Evolutionary conservation across 2,888 invertebrate genomes (phyloP).

Genomic region (Parthenolecanium corni): DNA sequence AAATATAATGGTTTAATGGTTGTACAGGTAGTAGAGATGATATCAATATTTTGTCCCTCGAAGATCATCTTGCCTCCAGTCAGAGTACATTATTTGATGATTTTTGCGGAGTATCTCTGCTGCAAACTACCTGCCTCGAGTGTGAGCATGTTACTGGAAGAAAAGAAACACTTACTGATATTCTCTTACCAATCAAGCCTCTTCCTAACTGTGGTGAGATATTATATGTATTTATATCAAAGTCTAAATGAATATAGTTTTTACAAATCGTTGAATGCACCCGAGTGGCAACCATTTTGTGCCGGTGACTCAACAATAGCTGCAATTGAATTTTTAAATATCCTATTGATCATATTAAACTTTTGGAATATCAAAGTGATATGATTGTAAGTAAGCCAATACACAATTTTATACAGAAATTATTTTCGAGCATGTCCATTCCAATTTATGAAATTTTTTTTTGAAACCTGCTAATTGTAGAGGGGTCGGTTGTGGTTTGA

Average conservation of each 20-base stretch:
- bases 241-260: too few species aligned
- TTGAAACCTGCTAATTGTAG: too few species aligned
- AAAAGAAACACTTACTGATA: conserved; percentile 78
- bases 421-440: too few species aligned
- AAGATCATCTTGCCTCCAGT: conserved; percentile 5
- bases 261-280: background rate
- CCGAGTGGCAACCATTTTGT: too few species aligned
- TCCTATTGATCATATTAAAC: too few species aligned
- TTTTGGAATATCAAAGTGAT: too few species aligned
- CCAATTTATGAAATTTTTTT: too few species aligned
- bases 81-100: conserved; percentile 45
- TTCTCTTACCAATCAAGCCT: conserved; percentile 65
- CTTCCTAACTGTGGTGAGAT: conserved; percentile 17
- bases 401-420: too few species aligned
- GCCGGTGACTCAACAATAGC: too few species aligned
- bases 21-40: background rate
- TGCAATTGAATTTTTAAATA: too few species aligned
- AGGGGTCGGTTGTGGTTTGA: too few species aligned
- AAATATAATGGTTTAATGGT: conserved; percentile 2
- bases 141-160: conserved; percentile 79
- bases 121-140: conserved; percentile 75
- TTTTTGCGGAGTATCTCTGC: conserved; percentile 74
- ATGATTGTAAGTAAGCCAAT: too few species aligned
- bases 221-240: background rate
- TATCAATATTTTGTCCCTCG: background rate